Evolutionary conservation across 1,140 invertebrate species (phyloP).

Genomic region (Drosophila equinoxialis): DNA sequence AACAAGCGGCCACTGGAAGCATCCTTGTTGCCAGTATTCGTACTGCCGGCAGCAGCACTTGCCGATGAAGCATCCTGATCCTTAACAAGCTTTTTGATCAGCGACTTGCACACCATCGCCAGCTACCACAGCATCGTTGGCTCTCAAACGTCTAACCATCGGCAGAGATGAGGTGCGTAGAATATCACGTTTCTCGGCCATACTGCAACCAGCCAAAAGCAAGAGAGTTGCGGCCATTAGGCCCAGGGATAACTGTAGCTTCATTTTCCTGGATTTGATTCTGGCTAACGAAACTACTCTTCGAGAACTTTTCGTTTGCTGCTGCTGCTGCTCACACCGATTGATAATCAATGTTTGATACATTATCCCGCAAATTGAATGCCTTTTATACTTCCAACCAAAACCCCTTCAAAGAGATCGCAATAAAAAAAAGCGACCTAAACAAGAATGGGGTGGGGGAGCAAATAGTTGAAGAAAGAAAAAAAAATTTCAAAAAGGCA

Average conservation of each 20-base stretch:
- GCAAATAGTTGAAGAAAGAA: slow-evolving; percentile 28
- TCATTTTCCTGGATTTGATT: slow-evolving; percentile 15
- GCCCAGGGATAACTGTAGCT: slow-evolving; percentile 18
- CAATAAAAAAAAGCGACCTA: background rate
- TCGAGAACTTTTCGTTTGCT: slow-evolving; percentile 57
- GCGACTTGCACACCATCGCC: slow-evolving; percentile 1
- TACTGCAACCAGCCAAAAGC: slow-evolving; percentile 1
- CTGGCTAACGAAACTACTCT: slow-evolving; percentile 61
- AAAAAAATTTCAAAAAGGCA: background rate
- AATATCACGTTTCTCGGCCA: background rate
- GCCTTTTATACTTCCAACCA: slow-evolving; percentile 64
- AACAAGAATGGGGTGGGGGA: slow-evolving; percentile 13
- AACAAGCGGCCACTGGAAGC: slow-evolving; percentile 72
- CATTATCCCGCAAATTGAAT: slow-evolving; percentile 43
- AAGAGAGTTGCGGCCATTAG: background rate
- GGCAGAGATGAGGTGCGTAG: background rate
- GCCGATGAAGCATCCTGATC: background rate
- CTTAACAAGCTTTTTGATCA: slow-evolving; percentile 33
- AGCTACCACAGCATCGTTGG: slow-evolving; percentile 19
- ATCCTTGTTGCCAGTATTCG: slow-evolving; percentile 46
- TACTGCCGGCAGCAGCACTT: background rate
- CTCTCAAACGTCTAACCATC: slow-evolving; percentile 25
- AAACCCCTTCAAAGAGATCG: background rate
- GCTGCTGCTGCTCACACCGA: slow-evolving; percentile 53
- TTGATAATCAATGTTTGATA: slow-evolving; percentile 79